Evolutionary conservation across 2,888 invertebrate genomes (phyloP).

Genomic region (Spisula solida): DNA sequence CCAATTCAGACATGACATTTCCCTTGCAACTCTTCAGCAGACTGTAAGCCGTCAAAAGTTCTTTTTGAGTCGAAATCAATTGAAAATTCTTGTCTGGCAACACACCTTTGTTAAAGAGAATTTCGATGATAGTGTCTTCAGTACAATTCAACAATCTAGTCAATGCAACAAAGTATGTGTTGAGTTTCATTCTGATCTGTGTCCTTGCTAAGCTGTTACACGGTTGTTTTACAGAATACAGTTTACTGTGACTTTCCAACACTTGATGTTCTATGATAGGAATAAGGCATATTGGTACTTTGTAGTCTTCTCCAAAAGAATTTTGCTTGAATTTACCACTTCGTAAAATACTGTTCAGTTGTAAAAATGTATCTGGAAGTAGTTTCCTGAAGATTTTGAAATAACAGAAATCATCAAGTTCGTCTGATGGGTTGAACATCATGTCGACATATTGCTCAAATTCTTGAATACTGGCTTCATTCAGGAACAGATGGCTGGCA

Average conservation of each 20-base stretch:
- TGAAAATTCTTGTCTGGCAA: conserved; percentile 29
- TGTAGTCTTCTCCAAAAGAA: neutral
- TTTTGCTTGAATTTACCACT: neutral
- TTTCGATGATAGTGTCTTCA: neutral
- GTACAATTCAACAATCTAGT: conserved; percentile 26
- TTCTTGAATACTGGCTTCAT: conserved; percentile 12
- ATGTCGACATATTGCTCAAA: conserved; percentile 29
- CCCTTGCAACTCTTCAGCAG: neutral
- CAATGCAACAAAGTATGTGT: conserved; percentile 26
- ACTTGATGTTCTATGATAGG: neutral
- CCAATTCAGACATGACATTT: neutral
- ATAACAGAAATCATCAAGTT: conserved; percentile 24
- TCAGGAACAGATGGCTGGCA: conserved; percentile 12
- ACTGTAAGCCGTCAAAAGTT: neutral
- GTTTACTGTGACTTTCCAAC: neutral
- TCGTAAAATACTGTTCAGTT: neutral
- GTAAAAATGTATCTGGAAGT: neutral
- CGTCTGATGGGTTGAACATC: conserved; percentile 21
- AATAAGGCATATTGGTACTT: conserved; percentile 34
- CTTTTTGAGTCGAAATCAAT: conserved; percentile 33
- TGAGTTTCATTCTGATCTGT: conserved; percentile 26
- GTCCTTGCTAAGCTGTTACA: neutral
- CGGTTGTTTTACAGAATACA: neutral
- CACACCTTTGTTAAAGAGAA: conserved; percentile 17
- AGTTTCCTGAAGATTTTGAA: conserved; percentile 38